phyloP scores from a whole-genome alignment of 2,797 vertebrate genomes.

The Pangasius larnaudii region DNA sequence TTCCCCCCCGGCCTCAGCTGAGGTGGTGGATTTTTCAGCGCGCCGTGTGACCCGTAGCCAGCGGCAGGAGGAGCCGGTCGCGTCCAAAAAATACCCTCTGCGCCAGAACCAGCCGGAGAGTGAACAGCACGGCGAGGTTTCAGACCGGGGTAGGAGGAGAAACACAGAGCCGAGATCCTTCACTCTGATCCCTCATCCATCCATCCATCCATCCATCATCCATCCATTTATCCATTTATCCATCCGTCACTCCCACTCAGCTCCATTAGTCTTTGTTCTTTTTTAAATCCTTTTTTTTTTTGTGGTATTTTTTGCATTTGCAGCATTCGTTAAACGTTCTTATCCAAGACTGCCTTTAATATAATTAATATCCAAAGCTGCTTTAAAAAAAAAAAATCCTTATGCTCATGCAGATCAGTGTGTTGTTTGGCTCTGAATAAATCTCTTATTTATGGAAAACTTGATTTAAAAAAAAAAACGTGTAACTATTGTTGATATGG shows the following conservation, averaged over 20 bases:
- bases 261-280: not conserved
- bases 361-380: not conserved
- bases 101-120: slow-evolving; percentile 92
- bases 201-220: not conserved
- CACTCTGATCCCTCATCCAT: not conserved
- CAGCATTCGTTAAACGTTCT: not conserved
- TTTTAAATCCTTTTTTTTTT: not conserved
- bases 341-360: not conserved
- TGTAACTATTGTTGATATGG: not conserved
- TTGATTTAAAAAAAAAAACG: not conserved
- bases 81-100: slow-evolving; percentile 91
- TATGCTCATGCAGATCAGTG: not conserved
- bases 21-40: slow-evolving; percentile 83
- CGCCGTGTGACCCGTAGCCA: slow-evolving; percentile 94
- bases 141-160: slow-evolving; percentile 77
- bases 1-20: slow-evolving; percentile 70
- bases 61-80: slow-evolving; percentile 84
- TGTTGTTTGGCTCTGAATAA: not conserved
- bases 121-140: slow-evolving; percentile 85
- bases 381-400: not conserved
- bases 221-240: not conserved
- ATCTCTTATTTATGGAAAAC: not conserved
- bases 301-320: not conserved
- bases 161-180: not conserved
- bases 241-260: not conserved